phyloP scores from a whole-genome alignment of 2,797 vertebrate genomes.

The Chrysocyon brachyurus region DNA sequence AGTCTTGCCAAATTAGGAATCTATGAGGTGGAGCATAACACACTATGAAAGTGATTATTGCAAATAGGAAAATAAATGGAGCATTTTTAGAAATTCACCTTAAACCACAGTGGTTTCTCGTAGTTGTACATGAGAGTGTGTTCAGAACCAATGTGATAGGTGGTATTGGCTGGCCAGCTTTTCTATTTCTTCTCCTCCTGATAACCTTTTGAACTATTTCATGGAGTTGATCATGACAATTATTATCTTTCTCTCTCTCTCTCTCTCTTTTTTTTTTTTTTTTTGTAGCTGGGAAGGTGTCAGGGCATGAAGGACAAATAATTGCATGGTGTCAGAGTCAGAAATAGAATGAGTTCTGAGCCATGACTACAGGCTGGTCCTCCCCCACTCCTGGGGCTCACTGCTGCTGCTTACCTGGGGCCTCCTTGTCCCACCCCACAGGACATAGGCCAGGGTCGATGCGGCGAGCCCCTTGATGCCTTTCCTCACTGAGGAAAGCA shows the following conservation, averaged over 20 bases:
- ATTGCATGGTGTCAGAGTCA: constrained; percentile 33
- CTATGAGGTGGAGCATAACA: constrained; percentile 58
- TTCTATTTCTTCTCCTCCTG: neutral
- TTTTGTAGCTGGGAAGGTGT: neutral
- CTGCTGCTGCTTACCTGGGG: neutral
- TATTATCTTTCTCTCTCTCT: neutral
- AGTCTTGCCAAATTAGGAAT: constrained; percentile 43
- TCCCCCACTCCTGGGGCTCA: neutral
- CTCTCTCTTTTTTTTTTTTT: neutral
- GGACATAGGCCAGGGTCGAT: neutral
- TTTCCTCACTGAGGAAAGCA: neutral
- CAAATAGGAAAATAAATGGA: constrained; percentile 37
- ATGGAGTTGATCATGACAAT: neutral
- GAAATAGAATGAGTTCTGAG: constrained; percentile 64
- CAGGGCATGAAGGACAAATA: constrained; percentile 57
- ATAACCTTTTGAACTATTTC: neutral
- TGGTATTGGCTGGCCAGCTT: accelerated
- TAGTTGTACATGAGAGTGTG: neutral
- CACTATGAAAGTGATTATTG: neutral
- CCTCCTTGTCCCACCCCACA: neutral
- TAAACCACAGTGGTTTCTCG: neutral
- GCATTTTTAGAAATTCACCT: neutral
- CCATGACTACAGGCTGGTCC: neutral
- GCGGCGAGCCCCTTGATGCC: neutral
- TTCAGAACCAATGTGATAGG: neutral